Conservation (phyloP, 2,888 invertebrate genomes). For the Aspidiotus destructor region DNA sequence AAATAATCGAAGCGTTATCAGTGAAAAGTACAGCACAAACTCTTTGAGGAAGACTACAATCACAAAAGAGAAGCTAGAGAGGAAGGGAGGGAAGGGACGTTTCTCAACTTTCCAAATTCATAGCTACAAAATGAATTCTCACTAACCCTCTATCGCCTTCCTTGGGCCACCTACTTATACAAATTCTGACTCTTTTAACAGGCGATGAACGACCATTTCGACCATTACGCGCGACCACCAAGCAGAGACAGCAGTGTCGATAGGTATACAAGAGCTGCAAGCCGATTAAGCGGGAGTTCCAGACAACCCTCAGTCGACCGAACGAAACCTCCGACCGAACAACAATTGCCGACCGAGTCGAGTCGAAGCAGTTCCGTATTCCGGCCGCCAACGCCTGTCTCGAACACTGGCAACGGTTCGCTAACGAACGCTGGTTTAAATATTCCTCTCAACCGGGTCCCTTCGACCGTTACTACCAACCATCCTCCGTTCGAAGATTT, state of each 20-base stretch:
- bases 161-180: too few species aligned
- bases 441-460: not conserved
- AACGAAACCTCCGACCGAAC: conserved; percentile 45
- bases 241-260: conserved; percentile 80
- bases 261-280: conserved; percentile 62
- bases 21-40: too few species aligned
- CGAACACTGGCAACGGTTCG: conserved; percentile 54
- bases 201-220: conserved; percentile 80
- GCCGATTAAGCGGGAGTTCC: conserved; percentile 53
- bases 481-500: conserved; percentile 70
- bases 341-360: conserved; percentile 9
- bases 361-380: conserved; percentile 41
- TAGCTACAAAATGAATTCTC: too few species aligned
- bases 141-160: too few species aligned
- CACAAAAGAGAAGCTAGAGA: too few species aligned
- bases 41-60: too few species aligned
- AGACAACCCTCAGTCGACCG: conserved; percentile 69
- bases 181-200: conserved; percentile 40
- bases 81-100: too few species aligned
- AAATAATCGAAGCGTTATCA: too few species aligned
- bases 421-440: conserved; percentile 49
- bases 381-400: conserved; percentile 48
- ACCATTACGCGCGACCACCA: conserved; percentile 86
- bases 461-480: not conserved
- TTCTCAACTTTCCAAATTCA: too few species aligned